These are phyloP conservation scores for Uria lomvia DNA, from an alignment of 2,113 vertebrate genomes.

Conservation along the genomic window DNA sequence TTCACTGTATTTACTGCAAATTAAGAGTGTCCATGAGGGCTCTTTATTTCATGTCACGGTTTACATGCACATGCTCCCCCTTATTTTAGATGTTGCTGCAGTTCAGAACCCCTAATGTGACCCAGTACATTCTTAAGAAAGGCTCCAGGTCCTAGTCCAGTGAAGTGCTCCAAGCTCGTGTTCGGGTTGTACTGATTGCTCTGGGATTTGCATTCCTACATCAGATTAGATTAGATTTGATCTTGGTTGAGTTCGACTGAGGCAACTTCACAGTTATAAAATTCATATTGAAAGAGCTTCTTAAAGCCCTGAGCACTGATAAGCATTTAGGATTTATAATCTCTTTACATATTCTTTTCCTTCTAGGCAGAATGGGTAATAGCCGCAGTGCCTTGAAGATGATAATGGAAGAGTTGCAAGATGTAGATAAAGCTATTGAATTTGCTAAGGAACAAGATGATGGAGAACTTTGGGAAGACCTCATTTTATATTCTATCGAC, in stretches of 20 bases:
- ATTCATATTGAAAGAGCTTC: background rate
- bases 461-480: constrained; percentile 95
- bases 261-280: background rate
- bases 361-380: constrained; percentile 94
- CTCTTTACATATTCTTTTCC: background rate
- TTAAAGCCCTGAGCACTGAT: background rate
- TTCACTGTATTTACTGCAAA: background rate
- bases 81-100: background rate
- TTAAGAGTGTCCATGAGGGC: background rate
- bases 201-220: background rate
- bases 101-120: background rate
- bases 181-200: background rate
- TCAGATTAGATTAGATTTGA: background rate
- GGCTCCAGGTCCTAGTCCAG: background rate
- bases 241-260: background rate
- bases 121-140: background rate
- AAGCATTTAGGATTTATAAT: background rate
- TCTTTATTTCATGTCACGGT: background rate
- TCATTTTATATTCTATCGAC: constrained; percentile 97
- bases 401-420: constrained; percentile 95
- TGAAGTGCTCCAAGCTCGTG: background rate
- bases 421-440: constrained; percentile 98
- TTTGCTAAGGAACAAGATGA: constrained; percentile 99
- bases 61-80: background rate
- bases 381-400: constrained; percentile 95